These are phyloP conservation scores for Dexiosoma caninum DNA, from an alignment of 2,888 invertebrate genomes.

Conservation along the genomic window DNA sequence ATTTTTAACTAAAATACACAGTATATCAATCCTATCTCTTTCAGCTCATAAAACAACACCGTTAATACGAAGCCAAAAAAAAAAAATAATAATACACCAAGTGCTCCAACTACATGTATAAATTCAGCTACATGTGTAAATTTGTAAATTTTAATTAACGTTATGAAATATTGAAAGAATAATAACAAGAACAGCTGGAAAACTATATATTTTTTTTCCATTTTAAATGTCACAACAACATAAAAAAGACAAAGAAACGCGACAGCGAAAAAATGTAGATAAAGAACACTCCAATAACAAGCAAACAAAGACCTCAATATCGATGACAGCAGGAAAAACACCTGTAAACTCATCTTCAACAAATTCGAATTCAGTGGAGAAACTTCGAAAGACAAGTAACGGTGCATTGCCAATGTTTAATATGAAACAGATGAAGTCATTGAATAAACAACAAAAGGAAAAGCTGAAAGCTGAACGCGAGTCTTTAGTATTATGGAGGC, in stretches of 20 bases:
- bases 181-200: neutral
- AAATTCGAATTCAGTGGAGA: conserved; percentile 65
- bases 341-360: conserved; percentile 2
- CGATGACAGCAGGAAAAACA: neutral
- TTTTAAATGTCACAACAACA: conserved; percentile 73
- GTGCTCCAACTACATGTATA: neutral
- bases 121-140: neutral
- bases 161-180: neutral
- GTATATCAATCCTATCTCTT: neutral
- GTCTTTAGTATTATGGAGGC: conserved; percentile 87
- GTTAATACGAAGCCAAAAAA: neutral
- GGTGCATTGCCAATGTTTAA: conserved; percentile 54
- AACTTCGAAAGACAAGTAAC: conserved; percentile 52
- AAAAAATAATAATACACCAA: neutral
- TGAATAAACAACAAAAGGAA: conserved; percentile 73
- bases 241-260: conserved; percentile 70
- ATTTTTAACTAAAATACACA: no score
- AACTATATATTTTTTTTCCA: neutral
- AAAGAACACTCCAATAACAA: conserved; percentile 64
- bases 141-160: conserved; percentile 6
- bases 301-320: conserved; percentile 62
- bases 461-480: conserved; percentile 81
- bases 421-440: conserved; percentile 59
- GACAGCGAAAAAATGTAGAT: conserved; percentile 64
- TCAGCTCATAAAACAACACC: neutral